Conservation (phyloP, 2,797 vertebrate genomes). For the Lacerta agilis region DNA sequence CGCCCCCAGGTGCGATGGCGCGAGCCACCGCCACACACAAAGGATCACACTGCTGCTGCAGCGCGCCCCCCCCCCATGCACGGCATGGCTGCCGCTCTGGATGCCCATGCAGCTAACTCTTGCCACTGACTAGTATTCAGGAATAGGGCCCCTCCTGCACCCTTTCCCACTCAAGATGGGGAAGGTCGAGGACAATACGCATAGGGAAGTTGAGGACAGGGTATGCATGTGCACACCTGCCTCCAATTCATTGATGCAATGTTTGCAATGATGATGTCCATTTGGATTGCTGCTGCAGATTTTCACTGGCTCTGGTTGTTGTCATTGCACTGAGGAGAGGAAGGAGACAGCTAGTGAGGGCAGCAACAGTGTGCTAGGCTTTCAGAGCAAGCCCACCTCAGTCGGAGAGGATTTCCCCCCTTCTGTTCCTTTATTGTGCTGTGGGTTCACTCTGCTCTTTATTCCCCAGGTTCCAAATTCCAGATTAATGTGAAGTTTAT, state of each 20-base stretch:
- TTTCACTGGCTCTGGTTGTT: not conserved
- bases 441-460: not conserved
- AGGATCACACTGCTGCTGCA: too few species aligned
- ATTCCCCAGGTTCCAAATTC: not conserved
- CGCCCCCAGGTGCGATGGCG: fast-evolving
- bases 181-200: too few species aligned
- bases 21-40: too few species aligned
- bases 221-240: too few species aligned
- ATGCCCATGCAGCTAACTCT: too few species aligned
- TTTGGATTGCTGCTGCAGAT: not conserved
- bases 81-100: too few species aligned
- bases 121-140: too few species aligned
- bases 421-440: not conserved
- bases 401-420: not conserved
- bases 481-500: not conserved
- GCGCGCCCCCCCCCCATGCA: too few species aligned
- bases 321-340: not conserved
- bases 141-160: too few species aligned
- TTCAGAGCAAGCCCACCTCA: not conserved
- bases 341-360: not conserved
- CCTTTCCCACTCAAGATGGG: too few species aligned
- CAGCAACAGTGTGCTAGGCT: not conserved
- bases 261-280: not conserved
- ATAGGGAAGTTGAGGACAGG: too few species aligned
- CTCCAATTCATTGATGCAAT: not conserved